Evolutionary conservation across 2,113 vertebrate species (phyloP), one percentile per base, ranked within the genome.

Genomic region (Crotalus horridus): DNA sequence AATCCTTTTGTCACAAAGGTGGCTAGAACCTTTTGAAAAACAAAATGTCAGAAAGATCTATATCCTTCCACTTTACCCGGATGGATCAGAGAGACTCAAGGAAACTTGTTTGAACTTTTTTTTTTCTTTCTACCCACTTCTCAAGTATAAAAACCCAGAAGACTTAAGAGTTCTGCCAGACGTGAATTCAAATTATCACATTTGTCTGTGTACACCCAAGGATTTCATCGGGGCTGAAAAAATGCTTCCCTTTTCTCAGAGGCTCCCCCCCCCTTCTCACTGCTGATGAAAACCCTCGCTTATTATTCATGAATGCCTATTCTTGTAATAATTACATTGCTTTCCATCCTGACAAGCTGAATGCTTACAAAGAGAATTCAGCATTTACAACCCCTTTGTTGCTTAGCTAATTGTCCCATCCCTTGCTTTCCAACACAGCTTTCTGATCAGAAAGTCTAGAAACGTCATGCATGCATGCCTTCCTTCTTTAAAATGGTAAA

Each of bases 1-100:
- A 93, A 87, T 21, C 56, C 87, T 43, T 87, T 86, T 95, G 85
- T 89, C 94, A 61, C 24, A 93, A 15, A 92, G 39, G 55, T 39
- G 94, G 92, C 61, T 56, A 48, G 86, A 91, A 95, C 87, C 93
- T 53, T 93, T 56, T 61, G 11, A 85, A 29, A 51, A 92, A 93
- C 46, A 91, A 59, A 95, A 93, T 54, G 91, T 94, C 88, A 2
- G 87, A 92, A 54, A 43, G 2, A 20, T 51, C 55, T 94, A 93
- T 43, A 87, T 87, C 7, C n/a, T 87, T 93, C 81, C 39, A 88
- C 87, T 89, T 21, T 43, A 69, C 43, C 12, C 21, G 12, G 20
- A 11, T 4, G 23, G n/a, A 39, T 81, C 54, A 81, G 21, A 59
- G 85, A 92, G 9, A 9, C 56, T 90, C 56, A 29, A 23, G 20